Evolutionary conservation across 2,113 vertebrate species (phyloP), one percentile per base, ranked within the genome.

Genomic region (Prochilodus magdalenae): DNA sequence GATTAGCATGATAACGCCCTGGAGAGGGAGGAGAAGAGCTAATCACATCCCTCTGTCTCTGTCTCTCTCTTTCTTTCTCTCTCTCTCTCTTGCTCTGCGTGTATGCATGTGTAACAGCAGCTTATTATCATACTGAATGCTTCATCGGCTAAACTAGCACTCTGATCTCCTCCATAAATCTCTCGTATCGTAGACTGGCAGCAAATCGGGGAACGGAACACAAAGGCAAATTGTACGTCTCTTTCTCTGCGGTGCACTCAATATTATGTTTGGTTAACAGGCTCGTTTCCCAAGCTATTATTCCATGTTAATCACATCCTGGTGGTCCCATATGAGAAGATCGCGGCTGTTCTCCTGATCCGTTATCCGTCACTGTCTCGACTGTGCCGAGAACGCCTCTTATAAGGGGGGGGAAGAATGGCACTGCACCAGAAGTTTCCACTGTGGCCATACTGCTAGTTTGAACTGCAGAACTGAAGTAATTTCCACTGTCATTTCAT

Each of bases 1-100:
- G 84, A 94, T 94, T 94, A 93, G 89, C 93, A 92, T 93, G 89
- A 93, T 91, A 91, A 92, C 92, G 81, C 88, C 86, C 86, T 51
- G 51, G 47, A 75, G 89, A 86, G 86, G 85, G 84, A 65, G 57
- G 53, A 80, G 80, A 81, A 79, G 80, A 59, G 81, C 87, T 78
- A 81, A 81, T 85, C 77, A 83, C 87, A 59, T 79, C 77, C 18
- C 44, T 82, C 33, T 67, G 47, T 27, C 49, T 44, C 72, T 69
- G 33, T 74, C 62, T 27, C 30, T 27, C 62, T 69, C 36, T 74
- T 24, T 79, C 47, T 59, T 49, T 40, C 30, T 27, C 72, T 66
- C 62, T 73, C 60, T 74, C 40, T 44, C 40, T 57, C 2, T 86
- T 83, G 90, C 87, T 87, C 79, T 84, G 78, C 88, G 83, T 57